Percentiles rank a stretch among this genome's conserved stretches.
Evolutionary conservation across 2,888 invertebrate species (phyloP).

Genomic region (Drosophila sordidapex): DNA sequence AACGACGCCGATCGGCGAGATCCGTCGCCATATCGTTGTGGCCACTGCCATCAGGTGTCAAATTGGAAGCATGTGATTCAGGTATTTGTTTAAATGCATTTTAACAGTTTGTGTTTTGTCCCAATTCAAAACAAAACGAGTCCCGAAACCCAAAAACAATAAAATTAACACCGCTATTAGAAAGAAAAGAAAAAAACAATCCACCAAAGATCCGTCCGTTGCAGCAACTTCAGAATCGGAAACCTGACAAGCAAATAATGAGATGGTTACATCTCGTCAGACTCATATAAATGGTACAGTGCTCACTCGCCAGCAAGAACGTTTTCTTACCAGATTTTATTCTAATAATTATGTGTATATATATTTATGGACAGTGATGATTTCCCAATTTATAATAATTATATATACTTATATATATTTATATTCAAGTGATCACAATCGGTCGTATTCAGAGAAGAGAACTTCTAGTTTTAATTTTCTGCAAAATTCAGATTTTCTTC

Average conservation of each 20-base stretch:
- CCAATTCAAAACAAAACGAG: slow-evolving; percentile 59
- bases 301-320: background rate
- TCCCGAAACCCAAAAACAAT: slow-evolving; percentile 23
- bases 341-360: background rate
- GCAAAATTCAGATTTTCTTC: background rate
- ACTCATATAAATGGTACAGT: background rate
- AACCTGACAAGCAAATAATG: background rate
- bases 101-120: slow-evolving; percentile 67
- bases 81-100: slow-evolving; percentile 86
- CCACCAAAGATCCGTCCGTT: slow-evolving; percentile 14
- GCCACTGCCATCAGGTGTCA: slow-evolving; percentile 92
- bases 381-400: background rate
- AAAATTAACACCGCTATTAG: slow-evolving; percentile 13
- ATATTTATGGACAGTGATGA: too few species aligned
- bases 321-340: background rate
- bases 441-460: background rate
- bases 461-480: background rate
- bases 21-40: slow-evolving; percentile 89
- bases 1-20: slow-evolving; percentile 85
- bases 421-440: background rate
- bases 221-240: background rate
- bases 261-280: background rate
- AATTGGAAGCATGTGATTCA: slow-evolving; percentile 95
- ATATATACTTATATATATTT: background rate
- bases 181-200: background rate